Conservation (phyloP, 2,113 vertebrate genomes). For the Chitala chitala region DNA sequence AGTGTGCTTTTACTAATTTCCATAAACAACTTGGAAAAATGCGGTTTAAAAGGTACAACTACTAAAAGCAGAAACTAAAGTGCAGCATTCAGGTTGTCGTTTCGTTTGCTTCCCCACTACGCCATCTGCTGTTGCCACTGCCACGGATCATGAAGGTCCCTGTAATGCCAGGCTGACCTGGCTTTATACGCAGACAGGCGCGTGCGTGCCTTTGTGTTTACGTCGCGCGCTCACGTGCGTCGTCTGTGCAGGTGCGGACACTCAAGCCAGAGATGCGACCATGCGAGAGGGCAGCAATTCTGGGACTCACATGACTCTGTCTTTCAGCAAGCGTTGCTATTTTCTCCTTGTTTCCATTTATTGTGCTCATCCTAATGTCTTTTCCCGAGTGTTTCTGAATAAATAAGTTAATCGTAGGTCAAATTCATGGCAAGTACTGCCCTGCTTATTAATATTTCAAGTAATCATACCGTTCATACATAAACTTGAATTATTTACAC, state of each 20-base stretch:
- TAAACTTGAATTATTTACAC: slow-evolving; percentile 7
- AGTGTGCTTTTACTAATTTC: too few relatives aligned
- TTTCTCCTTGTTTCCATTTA: too few relatives aligned
- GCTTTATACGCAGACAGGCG: background rate
- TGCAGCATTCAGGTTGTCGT: background rate
- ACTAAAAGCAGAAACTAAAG: background rate
- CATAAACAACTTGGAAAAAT: background rate
- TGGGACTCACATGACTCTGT: too few relatives aligned
- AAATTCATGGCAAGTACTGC: slow-evolving; percentile 1
- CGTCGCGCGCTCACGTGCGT: too few relatives aligned
- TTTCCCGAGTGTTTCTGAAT: background rate
- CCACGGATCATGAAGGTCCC: background rate
- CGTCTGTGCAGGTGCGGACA: too few relatives aligned
- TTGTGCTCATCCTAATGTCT: too few relatives aligned
- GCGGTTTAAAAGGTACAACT: background rate
- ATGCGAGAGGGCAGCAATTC: too few relatives aligned
- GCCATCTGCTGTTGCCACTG: background rate
- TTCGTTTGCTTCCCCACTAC: background rate
- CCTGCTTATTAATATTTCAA: slow-evolving; percentile 9
- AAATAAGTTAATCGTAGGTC: too few relatives aligned
- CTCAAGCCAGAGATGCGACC: too few relatives aligned
- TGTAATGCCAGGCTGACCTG: background rate
- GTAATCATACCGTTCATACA: background rate
- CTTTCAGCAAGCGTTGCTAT: too few relatives aligned
- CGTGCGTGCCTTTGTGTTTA: background rate